Evolutionary conservation across 2,797 vertebrate genomes (phyloP), one percentile per base, ranked within the genome.

Genomic region (Falco concolor): DNA sequence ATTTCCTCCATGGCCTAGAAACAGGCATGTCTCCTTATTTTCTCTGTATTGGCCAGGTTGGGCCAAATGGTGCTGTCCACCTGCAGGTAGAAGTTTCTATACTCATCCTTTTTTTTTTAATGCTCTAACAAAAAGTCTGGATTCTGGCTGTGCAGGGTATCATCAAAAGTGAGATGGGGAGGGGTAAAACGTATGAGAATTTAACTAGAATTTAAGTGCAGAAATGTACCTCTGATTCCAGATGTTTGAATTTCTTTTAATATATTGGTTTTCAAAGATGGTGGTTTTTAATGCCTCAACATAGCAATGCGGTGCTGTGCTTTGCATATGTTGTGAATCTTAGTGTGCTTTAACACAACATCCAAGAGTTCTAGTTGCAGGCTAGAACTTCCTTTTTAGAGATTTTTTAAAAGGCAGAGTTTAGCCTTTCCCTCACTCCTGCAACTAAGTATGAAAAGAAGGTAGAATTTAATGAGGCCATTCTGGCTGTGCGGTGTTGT

Each of bases 11-110:
- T 9, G 12, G 21, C 28, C 28, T 18, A 32, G 24, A 63, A 77
- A 68, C 0, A 1, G 9, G 19, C 15, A 13, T 2, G 0, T 56
- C 27, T 74, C 16, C 60, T n/a, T 44, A 19, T 72, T 36, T 44
- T 49, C 70, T 64, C 38, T 38, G 0, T 59, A 4, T 32, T 27
- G 12, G 30, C 30, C 36, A 28, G 14, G 28, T 60, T 49, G 63
- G 34, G 16, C n/a, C 52, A 59, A 59, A 21, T 34, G 5, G 13
- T 54, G 20, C 19, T 52, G 9, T 34, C 30, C 11, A 13, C 28
- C 21, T 36, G 25, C 40, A n/a, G 52, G 52, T 59, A 6, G 22
- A 59, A 28, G 4, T 59, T 76, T 70, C 38, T 42, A 2, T 23
- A 19, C 13, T 82, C 13, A 28, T 20, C n/a, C 27, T 6, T 6